Conservation (phyloP, 2,797 vertebrate species). For the Channallabes apus region DNA sequence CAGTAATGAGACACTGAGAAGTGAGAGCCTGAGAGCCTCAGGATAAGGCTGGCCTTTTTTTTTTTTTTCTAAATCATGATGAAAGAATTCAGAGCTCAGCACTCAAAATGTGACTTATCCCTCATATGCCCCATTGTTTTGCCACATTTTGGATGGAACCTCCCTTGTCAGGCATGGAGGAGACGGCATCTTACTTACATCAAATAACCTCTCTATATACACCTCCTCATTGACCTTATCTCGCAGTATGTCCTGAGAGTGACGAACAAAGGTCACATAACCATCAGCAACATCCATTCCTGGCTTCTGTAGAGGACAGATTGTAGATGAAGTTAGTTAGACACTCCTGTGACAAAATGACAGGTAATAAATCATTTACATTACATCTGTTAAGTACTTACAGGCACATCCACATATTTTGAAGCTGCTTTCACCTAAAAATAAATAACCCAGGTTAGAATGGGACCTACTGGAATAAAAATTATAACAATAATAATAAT, state of each 20-base stretch:
- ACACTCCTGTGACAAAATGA: not conserved
- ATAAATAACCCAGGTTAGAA: constrained; percentile 61
- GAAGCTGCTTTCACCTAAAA: constrained; percentile 98
- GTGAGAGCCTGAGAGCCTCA: constrained; percentile 69
- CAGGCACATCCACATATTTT: constrained; percentile 99
- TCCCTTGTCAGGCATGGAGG: constrained; percentile 84
- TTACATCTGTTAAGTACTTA: constrained; percentile 74
- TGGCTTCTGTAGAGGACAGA: constrained; percentile 84
- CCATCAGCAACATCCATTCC: constrained; percentile 99
- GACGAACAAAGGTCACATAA: constrained; percentile 99
- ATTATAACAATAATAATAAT: not conserved
- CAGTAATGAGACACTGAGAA: constrained; percentile 71
- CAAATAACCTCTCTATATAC: constrained; percentile 99
- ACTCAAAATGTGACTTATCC: constrained; percentile 99
- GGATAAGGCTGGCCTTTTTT: constrained; percentile 63
- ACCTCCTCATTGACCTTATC: constrained; percentile 99
- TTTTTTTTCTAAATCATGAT: constrained; percentile 58
- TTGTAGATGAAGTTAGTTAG: constrained; percentile 45
- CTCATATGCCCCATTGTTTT: constrained; percentile 95
- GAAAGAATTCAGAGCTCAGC: constrained; percentile 65
- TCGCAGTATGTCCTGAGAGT: constrained; percentile 99
- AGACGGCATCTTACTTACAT: constrained; percentile 99
- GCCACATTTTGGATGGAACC: constrained; percentile 97
- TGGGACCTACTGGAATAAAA: not conserved
- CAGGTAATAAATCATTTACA: not conserved